Evolutionary conservation across 2,888 invertebrate genomes (phyloP).

Genomic region (Aspidapion aeneum): DNA sequence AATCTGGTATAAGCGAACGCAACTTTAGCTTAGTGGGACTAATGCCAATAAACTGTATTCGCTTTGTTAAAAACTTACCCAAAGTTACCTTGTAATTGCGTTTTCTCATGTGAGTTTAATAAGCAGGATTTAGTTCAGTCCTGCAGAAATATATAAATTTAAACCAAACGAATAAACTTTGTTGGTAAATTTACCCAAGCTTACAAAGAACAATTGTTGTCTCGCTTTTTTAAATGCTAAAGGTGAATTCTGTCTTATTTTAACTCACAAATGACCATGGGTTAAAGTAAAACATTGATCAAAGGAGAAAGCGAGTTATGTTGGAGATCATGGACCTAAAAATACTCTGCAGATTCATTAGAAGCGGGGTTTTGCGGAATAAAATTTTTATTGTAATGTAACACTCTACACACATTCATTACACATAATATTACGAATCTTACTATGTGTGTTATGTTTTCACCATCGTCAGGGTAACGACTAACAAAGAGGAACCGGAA

Average conservation of each 20-base stretch:
- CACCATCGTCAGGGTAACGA: neutral
- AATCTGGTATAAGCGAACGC: neutral
- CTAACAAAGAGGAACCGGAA: neutral
- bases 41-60: neutral
- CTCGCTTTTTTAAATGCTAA: no score
- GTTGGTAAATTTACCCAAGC: neutral
- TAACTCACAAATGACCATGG: neutral
- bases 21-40: neutral
- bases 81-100: no score
- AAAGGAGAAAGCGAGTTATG: constrained; percentile 20
- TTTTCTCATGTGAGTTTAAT: no score
- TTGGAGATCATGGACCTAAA: constrained; percentile 21
- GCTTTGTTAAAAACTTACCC: neutral
- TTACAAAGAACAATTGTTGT: no score
- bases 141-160: no score
- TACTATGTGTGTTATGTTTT: neutral
- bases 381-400: neutral
- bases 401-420: neutral
- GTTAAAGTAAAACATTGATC: neutral
- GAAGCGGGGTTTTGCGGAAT: neutral
- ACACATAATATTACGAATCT: no score
- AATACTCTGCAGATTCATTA: constrained; percentile 10
- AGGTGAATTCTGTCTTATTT: neutral
- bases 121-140: no score
- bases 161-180: no score